Percentiles rank a stretch among this genome's conserved stretches.
Conservation (phyloP, 64 coral and sea anemone genomes). For the Actinia tenebrosa region DNA sequence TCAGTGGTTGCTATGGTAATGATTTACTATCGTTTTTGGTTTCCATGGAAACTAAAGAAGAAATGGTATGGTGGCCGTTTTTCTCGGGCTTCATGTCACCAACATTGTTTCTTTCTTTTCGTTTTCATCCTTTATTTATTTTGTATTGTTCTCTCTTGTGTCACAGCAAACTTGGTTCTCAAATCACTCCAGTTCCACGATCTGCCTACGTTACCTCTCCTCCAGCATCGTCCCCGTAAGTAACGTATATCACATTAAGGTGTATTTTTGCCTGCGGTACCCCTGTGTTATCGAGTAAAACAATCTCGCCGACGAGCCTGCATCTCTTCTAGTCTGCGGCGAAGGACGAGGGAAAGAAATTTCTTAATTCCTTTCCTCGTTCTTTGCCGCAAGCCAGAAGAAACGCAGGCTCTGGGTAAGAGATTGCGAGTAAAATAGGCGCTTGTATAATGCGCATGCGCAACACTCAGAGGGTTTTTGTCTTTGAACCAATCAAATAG, state of each 20-base stretch:
- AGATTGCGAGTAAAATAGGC: no score
- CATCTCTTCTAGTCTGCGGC: no score
- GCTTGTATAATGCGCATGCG: not conserved
- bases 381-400: no score
- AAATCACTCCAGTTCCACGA: slow-evolving; percentile 3
- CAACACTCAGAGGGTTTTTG: not conserved
- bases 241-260: not conserved
- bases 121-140: not conserved
- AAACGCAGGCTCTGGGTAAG: no score
- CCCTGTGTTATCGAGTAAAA: not conserved
- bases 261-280: not conserved
- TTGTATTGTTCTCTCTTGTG: not conserved
- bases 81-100: not conserved
- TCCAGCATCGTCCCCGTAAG: not conserved
- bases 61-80: not conserved
- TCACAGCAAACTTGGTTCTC: slow-evolving; percentile 2
- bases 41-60: not conserved
- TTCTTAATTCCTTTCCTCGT: no score
- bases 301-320: no score
- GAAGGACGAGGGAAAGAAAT: no score
- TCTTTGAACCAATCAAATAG: not conserved
- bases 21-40: not conserved
- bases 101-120: not conserved
- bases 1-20: not conserved
- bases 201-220: not conserved